phyloP scores from a whole-genome alignment of 92 coral and sea anemone species.

The Porites evermanni region DNA sequence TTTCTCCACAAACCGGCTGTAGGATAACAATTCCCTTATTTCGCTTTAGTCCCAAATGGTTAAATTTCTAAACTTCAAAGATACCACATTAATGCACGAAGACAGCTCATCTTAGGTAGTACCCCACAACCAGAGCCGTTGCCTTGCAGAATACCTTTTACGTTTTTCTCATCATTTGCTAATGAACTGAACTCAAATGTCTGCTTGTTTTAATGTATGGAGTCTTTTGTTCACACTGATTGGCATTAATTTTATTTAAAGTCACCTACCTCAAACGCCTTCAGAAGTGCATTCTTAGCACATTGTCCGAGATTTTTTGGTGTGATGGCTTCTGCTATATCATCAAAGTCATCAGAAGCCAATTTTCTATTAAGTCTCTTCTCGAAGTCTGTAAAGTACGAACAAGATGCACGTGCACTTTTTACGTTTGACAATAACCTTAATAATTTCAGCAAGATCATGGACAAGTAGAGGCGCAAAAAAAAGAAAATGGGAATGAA shows the following conservation, averaged over 20 bases:
- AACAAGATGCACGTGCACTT: background rate
- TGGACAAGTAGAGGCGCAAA: background rate
- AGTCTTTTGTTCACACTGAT: background rate
- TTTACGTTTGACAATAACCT: too few relatives aligned
- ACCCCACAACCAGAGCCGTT: too few relatives aligned
- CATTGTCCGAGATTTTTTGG: slow-evolving; percentile 32
- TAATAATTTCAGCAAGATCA: background rate
- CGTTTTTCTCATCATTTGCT: too few relatives aligned
- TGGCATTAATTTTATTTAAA: background rate
- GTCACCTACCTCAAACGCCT: slow-evolving; percentile 42
- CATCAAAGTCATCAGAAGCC: slow-evolving; percentile 45
- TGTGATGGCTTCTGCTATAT: slow-evolving; percentile 38
- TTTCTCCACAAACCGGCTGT: too few relatives aligned
- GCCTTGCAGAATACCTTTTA: too few relatives aligned
- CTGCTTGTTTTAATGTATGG: background rate
- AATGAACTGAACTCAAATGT: too few relatives aligned
- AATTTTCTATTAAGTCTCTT: slow-evolving; percentile 20
- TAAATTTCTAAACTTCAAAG: too few relatives aligned
- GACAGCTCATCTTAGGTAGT: too few relatives aligned
- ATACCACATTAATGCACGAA: too few relatives aligned
- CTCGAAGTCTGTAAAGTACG: slow-evolving; percentile 21
- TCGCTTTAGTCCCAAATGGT: too few relatives aligned
- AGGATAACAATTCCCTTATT: too few relatives aligned
- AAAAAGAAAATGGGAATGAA: too few relatives aligned
- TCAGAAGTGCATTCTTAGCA: slow-evolving; percentile 15